These are phyloP conservation scores for Thalpophila matura DNA, from an alignment of 2,888 invertebrate genomes.

Conservation along the genomic window DNA sequence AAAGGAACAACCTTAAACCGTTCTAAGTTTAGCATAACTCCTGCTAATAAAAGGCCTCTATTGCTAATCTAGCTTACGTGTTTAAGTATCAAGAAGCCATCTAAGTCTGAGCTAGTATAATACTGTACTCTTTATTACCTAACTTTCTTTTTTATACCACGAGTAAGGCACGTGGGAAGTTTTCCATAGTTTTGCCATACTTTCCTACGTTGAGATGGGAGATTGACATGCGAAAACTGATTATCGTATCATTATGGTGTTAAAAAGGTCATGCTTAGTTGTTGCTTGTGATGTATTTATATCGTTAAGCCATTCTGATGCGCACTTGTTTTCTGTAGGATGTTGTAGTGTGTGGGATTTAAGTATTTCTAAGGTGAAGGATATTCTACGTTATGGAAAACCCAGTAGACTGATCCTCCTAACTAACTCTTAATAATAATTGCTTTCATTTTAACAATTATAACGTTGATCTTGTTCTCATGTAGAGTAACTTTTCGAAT, in stretches of 20 bases:
- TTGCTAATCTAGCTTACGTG: conserved; percentile 25
- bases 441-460: too few species aligned
- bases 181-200: conserved; percentile 50
- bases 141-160: conserved; percentile 60
- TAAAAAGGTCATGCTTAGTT: conserved; percentile 27
- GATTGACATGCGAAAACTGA: conserved; percentile 48
- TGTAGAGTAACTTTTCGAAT: too few species aligned
- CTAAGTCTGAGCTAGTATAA: conserved; percentile 45
- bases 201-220: conserved; percentile 48
- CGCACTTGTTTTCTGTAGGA: background rate
- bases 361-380: background rate
- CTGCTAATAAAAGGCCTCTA: conserved; percentile 3
- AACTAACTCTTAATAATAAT: too few species aligned
- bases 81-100: conserved; percentile 41
- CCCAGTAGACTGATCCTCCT: too few species aligned
- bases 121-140: conserved; percentile 52
- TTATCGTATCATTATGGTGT: conserved; percentile 29
- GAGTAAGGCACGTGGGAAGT: conserved; percentile 60
- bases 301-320: conserved; percentile 1
- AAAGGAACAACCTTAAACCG: background rate
- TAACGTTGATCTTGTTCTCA: too few species aligned
- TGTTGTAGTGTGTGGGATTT: background rate
- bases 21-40: background rate
- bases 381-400: background rate
- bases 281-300: conserved; percentile 7